Percentiles rank a stretch among this genome's conserved stretches.
Conservation (phyloP, 2,797 vertebrate genomes). For the Rhabdomys pumilio region DNA sequence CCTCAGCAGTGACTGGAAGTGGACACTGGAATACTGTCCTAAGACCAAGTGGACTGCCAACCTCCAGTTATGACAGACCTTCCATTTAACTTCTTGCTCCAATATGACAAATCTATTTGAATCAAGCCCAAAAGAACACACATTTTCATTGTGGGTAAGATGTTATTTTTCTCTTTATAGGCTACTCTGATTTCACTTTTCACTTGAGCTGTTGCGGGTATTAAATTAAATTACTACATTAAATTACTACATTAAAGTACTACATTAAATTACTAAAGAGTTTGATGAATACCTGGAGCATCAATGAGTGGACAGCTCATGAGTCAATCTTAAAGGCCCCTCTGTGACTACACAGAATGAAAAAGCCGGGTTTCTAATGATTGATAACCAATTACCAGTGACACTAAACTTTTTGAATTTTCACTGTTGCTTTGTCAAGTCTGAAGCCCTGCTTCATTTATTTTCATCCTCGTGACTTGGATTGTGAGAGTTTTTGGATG, state of each 20-base stretch:
- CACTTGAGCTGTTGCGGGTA: conserved; percentile 79
- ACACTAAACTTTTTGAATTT: conserved; percentile 84
- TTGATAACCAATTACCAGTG: conserved; percentile 88
- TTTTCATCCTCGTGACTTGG: conserved; percentile 85
- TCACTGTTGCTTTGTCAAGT: conserved; percentile 75
- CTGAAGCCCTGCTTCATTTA: conserved; percentile 76
- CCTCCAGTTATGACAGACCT: neutral
- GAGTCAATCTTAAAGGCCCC: conserved; percentile 85
- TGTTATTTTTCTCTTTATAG: conserved; percentile 84
- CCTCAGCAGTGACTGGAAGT: neutral
- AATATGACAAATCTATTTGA: conserved; percentile 64
- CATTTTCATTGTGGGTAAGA: conserved; percentile 76
- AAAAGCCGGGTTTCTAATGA: conserved; percentile 82
- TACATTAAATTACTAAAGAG: conserved; percentile 81
- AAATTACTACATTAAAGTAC: too few species aligned
- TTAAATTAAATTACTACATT: too few species aligned
- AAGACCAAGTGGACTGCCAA: conserved; percentile 1
- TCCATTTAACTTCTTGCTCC: conserved; percentile 60
- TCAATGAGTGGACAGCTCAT: conserved; percentile 89
- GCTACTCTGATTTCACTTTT: conserved; percentile 86
- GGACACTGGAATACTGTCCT: neutral
- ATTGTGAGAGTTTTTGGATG: conserved; percentile 44
- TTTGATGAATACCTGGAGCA: conserved; percentile 86
- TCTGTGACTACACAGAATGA: conserved; percentile 87
- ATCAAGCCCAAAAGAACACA: conserved; percentile 67